Conservation (phyloP, 2,888 invertebrate genomes). For the Onthophagus sagittarius region DNA sequence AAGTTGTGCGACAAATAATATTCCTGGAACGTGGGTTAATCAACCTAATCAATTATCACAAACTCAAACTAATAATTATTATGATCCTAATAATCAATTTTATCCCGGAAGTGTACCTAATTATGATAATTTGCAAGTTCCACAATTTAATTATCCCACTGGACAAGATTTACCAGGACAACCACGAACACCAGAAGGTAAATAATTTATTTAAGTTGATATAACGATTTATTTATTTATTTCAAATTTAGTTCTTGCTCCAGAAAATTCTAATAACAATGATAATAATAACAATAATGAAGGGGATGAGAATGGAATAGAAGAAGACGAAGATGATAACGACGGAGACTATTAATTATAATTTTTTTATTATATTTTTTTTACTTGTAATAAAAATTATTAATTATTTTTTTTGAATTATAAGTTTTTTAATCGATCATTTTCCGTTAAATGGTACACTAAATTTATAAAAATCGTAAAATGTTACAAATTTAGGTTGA, state of each 20-base stretch:
- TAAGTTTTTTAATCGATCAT: too few relatives aligned
- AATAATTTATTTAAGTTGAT: neutral
- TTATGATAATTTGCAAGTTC: neutral
- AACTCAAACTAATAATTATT: neutral
- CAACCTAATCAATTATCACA: neutral
- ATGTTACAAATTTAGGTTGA: too few relatives aligned
- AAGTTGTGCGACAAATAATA: neutral
- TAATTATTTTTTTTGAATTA: neutral
- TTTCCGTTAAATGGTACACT: too few relatives aligned
- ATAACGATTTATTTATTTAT: neutral
- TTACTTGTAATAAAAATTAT: neutral
- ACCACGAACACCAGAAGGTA: neutral
- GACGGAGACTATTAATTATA: neutral
- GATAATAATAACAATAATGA: neutral
- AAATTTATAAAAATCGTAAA: too few relatives aligned
- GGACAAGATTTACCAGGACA: constrained; percentile 8
- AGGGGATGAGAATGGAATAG: neutral
- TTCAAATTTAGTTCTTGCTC: neutral
- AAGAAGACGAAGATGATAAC: neutral
- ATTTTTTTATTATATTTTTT: neutral
- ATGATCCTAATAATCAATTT: neutral
- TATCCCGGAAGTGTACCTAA: neutral
- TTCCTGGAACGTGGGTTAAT: neutral
- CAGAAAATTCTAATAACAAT: neutral
- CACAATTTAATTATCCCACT: neutral